Conservation (phyloP, 2,113 vertebrate species). For the Pogonocichla stellata region DNA sequence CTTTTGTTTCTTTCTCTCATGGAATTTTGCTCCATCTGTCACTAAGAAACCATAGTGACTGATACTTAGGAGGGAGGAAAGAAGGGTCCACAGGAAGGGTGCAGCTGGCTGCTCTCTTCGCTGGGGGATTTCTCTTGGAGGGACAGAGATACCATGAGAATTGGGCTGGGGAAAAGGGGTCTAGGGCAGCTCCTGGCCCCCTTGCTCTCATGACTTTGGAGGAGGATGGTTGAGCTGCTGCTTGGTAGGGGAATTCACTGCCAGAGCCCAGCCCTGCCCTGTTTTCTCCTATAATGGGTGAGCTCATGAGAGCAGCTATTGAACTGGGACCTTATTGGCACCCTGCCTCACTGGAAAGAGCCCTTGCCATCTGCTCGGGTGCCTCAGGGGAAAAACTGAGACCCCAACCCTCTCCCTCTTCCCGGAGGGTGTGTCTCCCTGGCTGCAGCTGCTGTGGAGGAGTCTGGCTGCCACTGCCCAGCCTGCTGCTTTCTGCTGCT, state of each 20-base stretch:
- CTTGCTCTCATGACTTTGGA: not conserved
- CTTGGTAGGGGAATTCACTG: not conserved
- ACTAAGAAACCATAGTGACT: not conserved
- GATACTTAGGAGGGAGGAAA: not conserved
- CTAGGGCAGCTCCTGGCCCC: not conserved
- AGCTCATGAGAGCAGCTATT: not conserved
- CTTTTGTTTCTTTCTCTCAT: not conserved
- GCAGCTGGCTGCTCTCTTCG: not conserved
- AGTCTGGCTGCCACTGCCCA: not conserved
- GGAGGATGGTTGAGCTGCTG: not conserved
- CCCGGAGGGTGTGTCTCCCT: not conserved
- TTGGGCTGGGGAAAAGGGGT: no score
- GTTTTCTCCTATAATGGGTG: not conserved
- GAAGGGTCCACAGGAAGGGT: not conserved
- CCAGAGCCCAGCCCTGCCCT: not conserved
- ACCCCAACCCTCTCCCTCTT: not conserved
- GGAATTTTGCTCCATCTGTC: not conserved
- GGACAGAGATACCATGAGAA: no score
- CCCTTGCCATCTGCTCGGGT: not conserved
- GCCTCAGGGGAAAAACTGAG: not conserved
- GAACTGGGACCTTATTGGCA: not conserved
- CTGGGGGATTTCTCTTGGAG: not conserved
- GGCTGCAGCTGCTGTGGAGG: not conserved
- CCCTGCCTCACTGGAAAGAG: not conserved
- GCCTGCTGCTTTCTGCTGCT: not conserved